phyloP scores from a whole-genome alignment of 2,888 invertebrate species.

The Mesorhabditis spiculigera region DNA sequence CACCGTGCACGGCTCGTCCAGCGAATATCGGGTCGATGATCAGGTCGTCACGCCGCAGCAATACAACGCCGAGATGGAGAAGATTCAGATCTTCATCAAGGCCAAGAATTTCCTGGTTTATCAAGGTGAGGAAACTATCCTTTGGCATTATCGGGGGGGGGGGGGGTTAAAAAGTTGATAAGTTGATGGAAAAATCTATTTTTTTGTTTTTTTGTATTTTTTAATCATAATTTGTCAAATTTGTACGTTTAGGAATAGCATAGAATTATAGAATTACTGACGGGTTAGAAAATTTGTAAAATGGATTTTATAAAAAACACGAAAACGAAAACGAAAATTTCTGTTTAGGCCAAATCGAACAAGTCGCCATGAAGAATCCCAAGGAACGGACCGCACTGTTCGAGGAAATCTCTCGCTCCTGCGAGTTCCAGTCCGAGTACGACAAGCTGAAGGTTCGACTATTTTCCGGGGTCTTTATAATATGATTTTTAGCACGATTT shows the following conservation, averaged over 20 bases:
- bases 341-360: constrained; percentile 69
- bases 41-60: constrained; percentile 73
- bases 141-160: too few species aligned
- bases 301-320: neutral
- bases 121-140: constrained; percentile 65
- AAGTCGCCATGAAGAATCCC: constrained; percentile 99
- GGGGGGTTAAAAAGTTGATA: too few species aligned
- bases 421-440: constrained; percentile 90
- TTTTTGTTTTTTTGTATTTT: too few species aligned
- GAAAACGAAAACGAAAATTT: constrained; percentile 3
- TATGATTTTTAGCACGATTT: constrained; percentile 71
- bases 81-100: constrained; percentile 93
- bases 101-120: constrained; percentile 98
- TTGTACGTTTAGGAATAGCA: too few species aligned
- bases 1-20: neutral
- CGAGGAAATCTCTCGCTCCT: constrained; percentile 97
- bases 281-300: too few species aligned
- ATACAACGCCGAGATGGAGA: constrained; percentile 83
- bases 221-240: too few species aligned
- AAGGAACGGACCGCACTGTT: constrained; percentile 94
- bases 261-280: too few species aligned
- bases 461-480: too few species aligned
- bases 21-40: constrained; percentile 35
- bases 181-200: too few species aligned
- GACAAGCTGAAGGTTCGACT: constrained; percentile 73